Conservation (phyloP, 2,888 invertebrate genomes). For the Drosophila limbata region DNA sequence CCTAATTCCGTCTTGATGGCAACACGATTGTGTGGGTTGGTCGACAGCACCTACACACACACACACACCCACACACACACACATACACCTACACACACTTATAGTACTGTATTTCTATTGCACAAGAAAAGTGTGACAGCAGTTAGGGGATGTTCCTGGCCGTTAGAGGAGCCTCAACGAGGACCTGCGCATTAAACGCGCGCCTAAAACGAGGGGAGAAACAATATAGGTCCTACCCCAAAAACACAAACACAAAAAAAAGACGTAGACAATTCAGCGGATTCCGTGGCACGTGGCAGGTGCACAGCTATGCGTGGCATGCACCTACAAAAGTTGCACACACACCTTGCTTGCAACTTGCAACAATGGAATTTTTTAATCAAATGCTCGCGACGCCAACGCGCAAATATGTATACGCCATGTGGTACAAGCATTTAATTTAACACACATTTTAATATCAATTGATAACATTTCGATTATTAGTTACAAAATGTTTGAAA, state of each 20-base stretch:
- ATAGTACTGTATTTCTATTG: slow-evolving; percentile 59
- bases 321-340: slow-evolving; percentile 19
- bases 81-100: slow-evolving; percentile 12
- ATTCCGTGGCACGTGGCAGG: slow-evolving; percentile 57
- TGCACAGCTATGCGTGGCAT: slow-evolving; percentile 41
- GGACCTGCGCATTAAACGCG: slow-evolving; percentile 77
- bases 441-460: slow-evolving; percentile 11
- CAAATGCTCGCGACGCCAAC: slow-evolving; percentile 52
- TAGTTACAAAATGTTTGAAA: not conserved
- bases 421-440: not conserved
- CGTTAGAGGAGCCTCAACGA: slow-evolving; percentile 57
- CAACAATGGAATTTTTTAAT: slow-evolving; percentile 58
- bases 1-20: slow-evolving; percentile 58
- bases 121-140: slow-evolving; percentile 52
- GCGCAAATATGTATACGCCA: slow-evolving; percentile 57
- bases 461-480: not conserved
- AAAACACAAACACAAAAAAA: slow-evolving; percentile 30
- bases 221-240: slow-evolving; percentile 74
- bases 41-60: slow-evolving; percentile 68
- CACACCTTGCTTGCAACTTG: slow-evolving; percentile 11
- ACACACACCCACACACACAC: slow-evolving; percentile 30
- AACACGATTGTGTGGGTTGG: slow-evolving; percentile 68
- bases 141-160: slow-evolving; percentile 76
- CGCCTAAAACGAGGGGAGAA: slow-evolving; percentile 55
- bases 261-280: slow-evolving; percentile 29